Conservation (phyloP, 2,113 vertebrate genomes). For the Myiopsitta monachus region DNA sequence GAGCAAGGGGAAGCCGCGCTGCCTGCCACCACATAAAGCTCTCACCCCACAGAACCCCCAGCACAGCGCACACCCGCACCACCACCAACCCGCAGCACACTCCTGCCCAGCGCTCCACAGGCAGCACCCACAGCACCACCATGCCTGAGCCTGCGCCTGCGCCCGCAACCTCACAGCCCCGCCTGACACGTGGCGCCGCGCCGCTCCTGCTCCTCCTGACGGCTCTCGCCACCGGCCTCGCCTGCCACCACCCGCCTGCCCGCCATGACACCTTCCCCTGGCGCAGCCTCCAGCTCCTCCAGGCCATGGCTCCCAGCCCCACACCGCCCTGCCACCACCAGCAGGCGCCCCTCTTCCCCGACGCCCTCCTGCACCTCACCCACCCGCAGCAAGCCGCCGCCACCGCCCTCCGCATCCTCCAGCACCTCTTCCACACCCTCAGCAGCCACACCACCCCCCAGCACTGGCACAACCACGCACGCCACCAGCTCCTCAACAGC, state of each 20-base stretch:
- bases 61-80: background rate
- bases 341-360: background rate
- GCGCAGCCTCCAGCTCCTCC: background rate
- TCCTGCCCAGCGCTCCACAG: background rate
- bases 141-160: too few species aligned
- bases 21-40: too few species aligned
- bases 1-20: too few species aligned
- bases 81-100: background rate
- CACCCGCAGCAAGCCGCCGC: background rate
- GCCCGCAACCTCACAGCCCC: background rate
- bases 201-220: background rate
- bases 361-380: background rate
- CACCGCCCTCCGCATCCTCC: background rate
- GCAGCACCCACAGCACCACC: too few species aligned
- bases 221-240: accelerated
- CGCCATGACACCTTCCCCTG: background rate
- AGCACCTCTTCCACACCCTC: background rate
- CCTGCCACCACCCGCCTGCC: background rate
- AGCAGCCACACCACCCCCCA: accelerated
- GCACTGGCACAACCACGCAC: background rate
- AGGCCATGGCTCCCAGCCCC: background rate
- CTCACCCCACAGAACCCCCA: too few species aligned
- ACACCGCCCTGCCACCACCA: background rate
- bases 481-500: background rate
- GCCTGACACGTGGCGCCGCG: accelerated